Evolutionary conservation across 2,797 vertebrate genomes (phyloP).

Genomic region (Telmatherina bonti): DNA sequence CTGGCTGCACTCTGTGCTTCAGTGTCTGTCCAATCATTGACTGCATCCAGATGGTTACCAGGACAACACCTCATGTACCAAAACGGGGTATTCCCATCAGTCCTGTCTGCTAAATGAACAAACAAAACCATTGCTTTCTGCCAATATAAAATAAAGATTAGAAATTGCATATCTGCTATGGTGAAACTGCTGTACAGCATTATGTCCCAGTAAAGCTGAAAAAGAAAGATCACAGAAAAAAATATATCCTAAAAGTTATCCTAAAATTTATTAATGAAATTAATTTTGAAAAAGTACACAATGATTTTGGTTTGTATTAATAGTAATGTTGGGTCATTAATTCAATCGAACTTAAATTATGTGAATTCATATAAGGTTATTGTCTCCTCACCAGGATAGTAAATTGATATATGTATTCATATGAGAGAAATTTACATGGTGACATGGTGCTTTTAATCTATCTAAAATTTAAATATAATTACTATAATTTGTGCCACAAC

Average conservation of each 20-base stretch:
- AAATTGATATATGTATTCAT: not conserved
- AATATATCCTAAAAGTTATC: not conserved
- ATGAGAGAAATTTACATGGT: not conserved
- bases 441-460: not conserved
- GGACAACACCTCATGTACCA: slow-evolving; percentile 88
- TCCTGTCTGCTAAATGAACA: slow-evolving; percentile 71
- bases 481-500: not conserved
- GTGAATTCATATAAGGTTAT: not conserved
- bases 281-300: no score
- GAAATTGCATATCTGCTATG: not conserved
- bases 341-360: not conserved
- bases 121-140: not conserved
- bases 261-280: no score
- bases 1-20: slow-evolving; percentile 92
- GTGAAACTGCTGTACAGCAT: not conserved
- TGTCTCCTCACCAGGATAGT: not conserved
- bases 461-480: not conserved
- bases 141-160: not conserved
- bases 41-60: slow-evolving; percentile 95
- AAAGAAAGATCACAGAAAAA: not conserved
- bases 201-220: not conserved
- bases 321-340: not conserved
- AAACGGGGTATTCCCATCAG: slow-evolving; percentile 89
- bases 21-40: slow-evolving; percentile 95
- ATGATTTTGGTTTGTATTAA: not conserved